These are phyloP conservation scores for Leptobrachium leishanense DNA, from an alignment of 2,113 vertebrate genomes.

Conservation along the genomic window DNA sequence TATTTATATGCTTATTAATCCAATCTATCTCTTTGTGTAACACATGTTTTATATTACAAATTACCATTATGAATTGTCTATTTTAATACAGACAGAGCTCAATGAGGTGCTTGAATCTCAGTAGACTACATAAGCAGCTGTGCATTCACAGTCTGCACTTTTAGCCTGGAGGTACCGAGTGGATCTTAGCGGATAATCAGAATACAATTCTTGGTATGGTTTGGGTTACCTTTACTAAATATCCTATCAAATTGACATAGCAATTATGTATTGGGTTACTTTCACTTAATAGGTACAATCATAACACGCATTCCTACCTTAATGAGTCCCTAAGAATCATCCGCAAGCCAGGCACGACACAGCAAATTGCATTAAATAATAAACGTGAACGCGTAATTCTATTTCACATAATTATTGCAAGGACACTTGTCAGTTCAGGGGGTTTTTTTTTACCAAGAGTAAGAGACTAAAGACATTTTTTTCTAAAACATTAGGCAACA, in stretches of 20 bases:
- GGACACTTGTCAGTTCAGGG: background rate
- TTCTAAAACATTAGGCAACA: background rate
- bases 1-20: background rate
- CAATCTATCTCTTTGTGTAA: background rate
- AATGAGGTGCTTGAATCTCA: conserved; percentile 15
- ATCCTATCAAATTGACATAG: conserved; percentile 31
- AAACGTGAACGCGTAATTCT: background rate
- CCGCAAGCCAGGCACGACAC: background rate
- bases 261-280: conserved; percentile 21
- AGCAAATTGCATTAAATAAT: background rate
- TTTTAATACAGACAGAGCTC: conserved; percentile 10
- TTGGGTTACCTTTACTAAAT: conserved; percentile 23
- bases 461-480: background rate
- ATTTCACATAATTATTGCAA: background rate
- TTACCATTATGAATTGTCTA: conserved; percentile 17
- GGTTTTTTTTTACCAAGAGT: background rate
- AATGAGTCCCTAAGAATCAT: background rate
- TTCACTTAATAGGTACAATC: conserved; percentile 21
- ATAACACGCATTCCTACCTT: background rate
- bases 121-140: conserved; percentile 19
- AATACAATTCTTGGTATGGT: conserved; percentile 7
- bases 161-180: conserved; percentile 28
- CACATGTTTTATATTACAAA: conserved; percentile 14
- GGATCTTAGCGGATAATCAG: conserved; percentile 20
- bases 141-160: conserved; percentile 10